These are phyloP conservation scores for Peromyscus aztecus DNA, from an alignment of 2,797 vertebrate species.

Conservation along the genomic window DNA sequence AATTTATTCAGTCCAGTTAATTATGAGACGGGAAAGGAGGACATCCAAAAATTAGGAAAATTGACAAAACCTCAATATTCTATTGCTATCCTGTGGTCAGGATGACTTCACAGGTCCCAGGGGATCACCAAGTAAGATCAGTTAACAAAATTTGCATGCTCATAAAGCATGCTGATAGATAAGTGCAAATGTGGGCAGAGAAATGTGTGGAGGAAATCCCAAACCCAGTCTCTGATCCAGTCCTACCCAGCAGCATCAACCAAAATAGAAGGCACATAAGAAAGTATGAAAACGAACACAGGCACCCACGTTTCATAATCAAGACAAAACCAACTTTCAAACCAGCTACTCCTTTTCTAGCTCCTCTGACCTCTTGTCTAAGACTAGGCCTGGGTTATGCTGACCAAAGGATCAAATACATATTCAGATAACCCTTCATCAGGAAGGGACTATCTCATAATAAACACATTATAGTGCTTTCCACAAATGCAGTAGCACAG, in stretches of 20 bases:
- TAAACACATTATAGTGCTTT: neutral
- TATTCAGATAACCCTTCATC: neutral
- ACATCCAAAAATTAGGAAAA: slow-evolving; percentile 55
- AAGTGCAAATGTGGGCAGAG: neutral
- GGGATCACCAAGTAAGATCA: slow-evolving; percentile 5
- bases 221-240: neutral
- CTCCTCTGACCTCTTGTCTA: neutral
- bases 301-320: neutral
- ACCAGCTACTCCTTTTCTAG: neutral
- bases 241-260: neutral
- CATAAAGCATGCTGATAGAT: neutral
- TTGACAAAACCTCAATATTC: slow-evolving; percentile 12
- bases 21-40: slow-evolving; percentile 1
- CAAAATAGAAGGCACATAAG: slow-evolving; percentile 17
- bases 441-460: neutral
- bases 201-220: neutral
- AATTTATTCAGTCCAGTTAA: slow-evolving; percentile 57
- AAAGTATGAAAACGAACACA: slow-evolving; percentile 35
- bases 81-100: neutral
- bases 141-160: neutral
- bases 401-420: neutral
- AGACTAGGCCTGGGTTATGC: neutral
- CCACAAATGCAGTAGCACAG: neutral
- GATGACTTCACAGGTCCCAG: slow-evolving; percentile 3
- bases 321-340: slow-evolving; percentile 11